These are phyloP conservation scores for Pristionchus mayeri DNA, from an alignment of 2,888 invertebrate genomes.

Conservation along the genomic window DNA sequence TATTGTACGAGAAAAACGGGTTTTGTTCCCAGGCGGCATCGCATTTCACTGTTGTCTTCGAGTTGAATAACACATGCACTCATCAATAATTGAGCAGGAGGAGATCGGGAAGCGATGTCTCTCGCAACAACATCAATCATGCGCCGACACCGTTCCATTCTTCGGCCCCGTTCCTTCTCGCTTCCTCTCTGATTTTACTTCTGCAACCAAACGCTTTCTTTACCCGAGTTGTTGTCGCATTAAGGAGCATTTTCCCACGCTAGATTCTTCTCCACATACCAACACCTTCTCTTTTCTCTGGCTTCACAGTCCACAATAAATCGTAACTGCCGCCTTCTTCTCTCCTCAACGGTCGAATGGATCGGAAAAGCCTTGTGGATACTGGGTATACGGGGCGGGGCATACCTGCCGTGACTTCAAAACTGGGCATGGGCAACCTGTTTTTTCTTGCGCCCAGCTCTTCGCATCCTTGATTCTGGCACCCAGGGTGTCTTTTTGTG, in stretches of 20 bases:
- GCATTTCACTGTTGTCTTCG: neutral
- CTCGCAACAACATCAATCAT: conserved; percentile 12
- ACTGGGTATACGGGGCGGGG: neutral
- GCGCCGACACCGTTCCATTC: neutral
- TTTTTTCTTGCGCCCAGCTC: neutral
- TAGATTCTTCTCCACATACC: neutral
- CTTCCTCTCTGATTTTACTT: neutral
- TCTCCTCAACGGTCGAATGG: neutral
- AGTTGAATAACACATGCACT: neutral
- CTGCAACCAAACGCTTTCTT: no score
- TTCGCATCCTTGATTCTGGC: neutral
- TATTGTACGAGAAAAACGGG: no score
- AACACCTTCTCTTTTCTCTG: neutral
- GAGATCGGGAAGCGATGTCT: neutral
- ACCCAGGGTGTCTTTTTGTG: neutral
- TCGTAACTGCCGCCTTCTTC: conserved; percentile 4
- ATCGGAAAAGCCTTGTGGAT: neutral
- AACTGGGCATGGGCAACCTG: neutral
- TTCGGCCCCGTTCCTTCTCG: neutral
- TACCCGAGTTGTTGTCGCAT: neutral
- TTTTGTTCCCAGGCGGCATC: no score
- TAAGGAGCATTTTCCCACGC: neutral
- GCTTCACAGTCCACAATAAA: conserved; percentile 9
- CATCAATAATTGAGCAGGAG: conserved; percentile 19
- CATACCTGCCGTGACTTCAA: no score